Base-by-base conservation (phyloP, 2,797 vertebrate genomes). In the Lacerta agilis region DNA sequence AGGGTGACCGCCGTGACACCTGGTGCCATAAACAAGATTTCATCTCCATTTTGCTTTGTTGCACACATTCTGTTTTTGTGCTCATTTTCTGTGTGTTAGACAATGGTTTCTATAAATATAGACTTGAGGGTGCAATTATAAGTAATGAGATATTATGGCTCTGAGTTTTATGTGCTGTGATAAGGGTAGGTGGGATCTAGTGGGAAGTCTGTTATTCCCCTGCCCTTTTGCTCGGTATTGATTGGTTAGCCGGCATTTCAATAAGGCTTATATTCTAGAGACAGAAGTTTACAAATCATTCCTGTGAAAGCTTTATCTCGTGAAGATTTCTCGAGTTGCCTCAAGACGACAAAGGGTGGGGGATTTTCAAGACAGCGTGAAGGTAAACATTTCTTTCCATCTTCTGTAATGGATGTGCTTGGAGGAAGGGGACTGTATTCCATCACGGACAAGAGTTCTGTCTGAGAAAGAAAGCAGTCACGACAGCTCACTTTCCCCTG, bases 231-330 rank as follows among this genome's bases (percentile, higher is more conserved):
- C 93, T 89, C 90, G 76, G 83, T 85, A 93, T 92, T 95, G 93
- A 93, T 93, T 92, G 92, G 92, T 92, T 94, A 90, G 87, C 86
- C 88, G 84, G 77, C 38, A 93, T 95, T 95, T 95, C 93, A 95
- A 95, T 94, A 93, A 94, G 92, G 87, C 92, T 95, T 89, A 93
- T 93, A 85, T 86, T 95, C 91, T 93, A 93, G 87, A 77, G 67
- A 43, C 29, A 67, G 88, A 93, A 71, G 71, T 75, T 91, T 41
- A 89, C 79, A 93, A 95, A 88, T 79, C 79, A 87, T 84, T 92
- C 86, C 83, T 86, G n/a, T 83, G 66, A 88, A 92, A 81, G 83
- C 89, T 94, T 93, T 87, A 91, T 93, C 89, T 89, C 86, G 89
- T 92, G 93, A 85, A 89, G 89, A 89, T 87, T 73, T 90, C 89